Base-by-base conservation (phyloP, 1,140 invertebrate species). In the Apis dorsata region DNA sequence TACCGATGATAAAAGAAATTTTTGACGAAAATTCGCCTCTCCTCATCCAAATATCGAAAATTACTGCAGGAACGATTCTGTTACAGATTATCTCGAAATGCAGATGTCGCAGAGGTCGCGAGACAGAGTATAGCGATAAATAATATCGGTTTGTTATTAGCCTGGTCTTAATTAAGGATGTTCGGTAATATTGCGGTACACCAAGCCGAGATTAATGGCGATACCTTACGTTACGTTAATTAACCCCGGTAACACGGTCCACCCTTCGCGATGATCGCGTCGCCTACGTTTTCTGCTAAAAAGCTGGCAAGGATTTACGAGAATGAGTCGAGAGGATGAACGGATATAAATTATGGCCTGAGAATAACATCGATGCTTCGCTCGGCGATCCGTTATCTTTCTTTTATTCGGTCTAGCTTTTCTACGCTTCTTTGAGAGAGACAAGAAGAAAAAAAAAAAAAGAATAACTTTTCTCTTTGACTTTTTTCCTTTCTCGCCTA, bases 191-290 rank as follows among this genome's bases (percentile, higher is more conserved):
- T 51, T 63, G 34, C 8, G n/a, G 55, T 62, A 63, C n/a, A 88
- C 51, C 66, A 84, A 89, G 87, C 80, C 81, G 34, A 89, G 86
- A 89, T 89, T 88, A 88, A 89, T 89, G 65, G 34, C 15, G 57
- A 15, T 70, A 70, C 70, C 77, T 89, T 88, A 74, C 78, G 68
- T 89, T 88, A 85, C 86, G 79, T 87, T 87, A 89, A 89, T 89
- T 88, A 89, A 88, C 84, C 60, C 13, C 49, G 72, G 34, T 44
- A 71, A 65, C 78, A 28, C 75, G 62, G 79, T 71, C 84, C 34
- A 62, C 73, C 83, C 84, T 70, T 73, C 72, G 55, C 85, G 80
- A 87, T 66, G 51, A 72, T 28, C 15, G 34, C 51, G 60, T 82
- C 86, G 69, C 78, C 82, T 62, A 81, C 86, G 49, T 62, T 72